phyloP scores from a whole-genome alignment of 2,888 invertebrate genomes.

The Meliscaeva auricollis region DNA sequence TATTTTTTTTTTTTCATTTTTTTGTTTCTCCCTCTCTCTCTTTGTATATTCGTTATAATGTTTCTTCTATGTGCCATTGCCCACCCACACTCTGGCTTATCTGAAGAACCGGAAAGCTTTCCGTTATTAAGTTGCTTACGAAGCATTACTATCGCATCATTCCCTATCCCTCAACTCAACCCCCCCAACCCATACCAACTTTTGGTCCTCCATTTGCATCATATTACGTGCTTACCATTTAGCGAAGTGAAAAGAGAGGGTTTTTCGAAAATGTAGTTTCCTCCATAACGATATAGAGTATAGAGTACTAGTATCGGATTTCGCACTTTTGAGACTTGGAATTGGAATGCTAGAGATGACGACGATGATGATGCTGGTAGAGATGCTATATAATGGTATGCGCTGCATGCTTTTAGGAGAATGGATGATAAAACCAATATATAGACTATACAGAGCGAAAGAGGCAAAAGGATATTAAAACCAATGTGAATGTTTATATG shows the following conservation, averaged over 20 bases:
- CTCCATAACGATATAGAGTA: conserved; percentile 36
- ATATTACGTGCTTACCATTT: conserved; percentile 56
- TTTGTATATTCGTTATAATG: conserved; percentile 45
- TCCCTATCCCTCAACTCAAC: not conserved
- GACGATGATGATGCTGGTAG: not conserved
- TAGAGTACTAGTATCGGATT: conserved; percentile 56
- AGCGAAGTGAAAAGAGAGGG: conserved; percentile 16
- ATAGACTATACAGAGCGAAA: not conserved
- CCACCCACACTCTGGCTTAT: conserved; percentile 8
- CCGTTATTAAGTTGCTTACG: conserved; percentile 72
- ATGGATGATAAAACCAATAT: conserved; percentile 50
- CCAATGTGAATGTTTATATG: conserved; percentile 34
- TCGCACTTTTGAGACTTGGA: conserved; percentile 66
- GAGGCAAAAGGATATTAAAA: conserved; percentile 28
- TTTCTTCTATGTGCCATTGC: conserved; percentile 14
- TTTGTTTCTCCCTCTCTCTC: not conserved
- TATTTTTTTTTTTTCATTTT: conserved; percentile 21
- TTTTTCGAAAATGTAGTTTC: conserved; percentile 56
- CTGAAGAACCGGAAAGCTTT: conserved; percentile 66
- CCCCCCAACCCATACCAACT: not conserved
- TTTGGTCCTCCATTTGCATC: conserved; percentile 36
- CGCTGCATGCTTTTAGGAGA: conserved; percentile 46
- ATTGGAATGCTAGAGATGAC: conserved; percentile 31
- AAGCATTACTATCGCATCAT: conserved; percentile 64
- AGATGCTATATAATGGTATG: conserved; percentile 39